Evolutionary conservation across 2,888 invertebrate species (phyloP).

Genomic region (Limnephilus auricula): DNA sequence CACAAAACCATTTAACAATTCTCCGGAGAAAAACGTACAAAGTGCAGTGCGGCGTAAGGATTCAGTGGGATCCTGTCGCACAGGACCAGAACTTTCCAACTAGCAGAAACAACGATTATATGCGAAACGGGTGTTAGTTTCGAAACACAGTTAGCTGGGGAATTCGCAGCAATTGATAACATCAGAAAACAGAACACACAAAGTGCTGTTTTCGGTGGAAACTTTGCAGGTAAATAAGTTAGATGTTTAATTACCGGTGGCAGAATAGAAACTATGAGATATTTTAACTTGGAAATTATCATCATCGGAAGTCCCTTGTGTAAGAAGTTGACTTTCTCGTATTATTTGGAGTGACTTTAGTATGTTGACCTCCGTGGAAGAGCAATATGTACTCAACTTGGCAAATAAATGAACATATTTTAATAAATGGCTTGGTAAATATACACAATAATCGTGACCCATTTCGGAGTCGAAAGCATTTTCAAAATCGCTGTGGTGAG

Average conservation of each 20-base stretch:
- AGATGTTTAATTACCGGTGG: background rate
- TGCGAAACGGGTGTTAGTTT: background rate
- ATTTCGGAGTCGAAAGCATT: background rate
- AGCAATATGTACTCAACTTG: background rate
- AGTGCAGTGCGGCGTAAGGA: background rate
- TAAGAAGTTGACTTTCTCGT: background rate
- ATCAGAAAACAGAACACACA: background rate
- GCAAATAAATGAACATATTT: no score
- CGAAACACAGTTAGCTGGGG: background rate
- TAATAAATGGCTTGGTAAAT: no score
- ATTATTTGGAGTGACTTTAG: background rate
- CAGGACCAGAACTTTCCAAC: background rate
- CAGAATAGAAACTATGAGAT: background rate
- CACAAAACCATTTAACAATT: constrained; percentile 31
- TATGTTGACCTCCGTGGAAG: background rate
- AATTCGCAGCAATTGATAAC: background rate
- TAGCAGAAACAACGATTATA: constrained; percentile 2
- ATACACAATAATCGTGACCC: no score
- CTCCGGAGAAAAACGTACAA: constrained; percentile 26
- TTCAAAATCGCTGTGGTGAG: background rate
- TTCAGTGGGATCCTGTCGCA: constrained; percentile 3
- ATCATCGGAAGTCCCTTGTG: background rate
- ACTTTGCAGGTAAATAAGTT: background rate
- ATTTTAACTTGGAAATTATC: background rate
- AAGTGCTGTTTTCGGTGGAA: background rate